phyloP scores from a whole-genome alignment of 2,797 vertebrate species.

The Pampus argenteus region DNA sequence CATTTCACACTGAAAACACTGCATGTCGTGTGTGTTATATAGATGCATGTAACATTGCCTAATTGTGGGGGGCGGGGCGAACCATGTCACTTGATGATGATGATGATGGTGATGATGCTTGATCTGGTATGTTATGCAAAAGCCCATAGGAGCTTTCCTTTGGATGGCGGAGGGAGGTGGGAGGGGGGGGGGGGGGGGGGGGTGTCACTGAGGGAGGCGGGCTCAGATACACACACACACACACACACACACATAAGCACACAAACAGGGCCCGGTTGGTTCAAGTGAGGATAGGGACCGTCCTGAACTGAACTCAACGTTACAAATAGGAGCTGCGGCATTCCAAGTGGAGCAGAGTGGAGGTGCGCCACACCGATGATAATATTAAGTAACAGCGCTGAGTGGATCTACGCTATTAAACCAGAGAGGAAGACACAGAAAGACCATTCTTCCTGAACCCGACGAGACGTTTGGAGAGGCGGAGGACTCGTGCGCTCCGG shows the following conservation, averaged over 20 bases:
- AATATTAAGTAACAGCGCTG: conserved; percentile 55
- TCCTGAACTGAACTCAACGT: conserved; percentile 84
- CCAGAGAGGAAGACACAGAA: conserved; percentile 3
- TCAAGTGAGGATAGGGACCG: conserved; percentile 81
- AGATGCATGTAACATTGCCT: conserved; percentile 64
- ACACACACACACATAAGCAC: conserved; percentile 26
- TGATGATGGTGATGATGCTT: conserved; percentile 47
- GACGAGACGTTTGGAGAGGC: conserved; percentile 10
- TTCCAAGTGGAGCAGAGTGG: conserved; percentile 78
- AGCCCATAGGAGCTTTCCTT: conserved; percentile 61
- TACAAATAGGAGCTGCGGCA: conserved; percentile 84
- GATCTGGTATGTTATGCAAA: conserved; percentile 50
- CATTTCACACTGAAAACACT: background rate
- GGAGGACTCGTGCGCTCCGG: conserved; percentile 12
- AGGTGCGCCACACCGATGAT: conserved; percentile 50
- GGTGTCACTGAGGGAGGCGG: conserved; percentile 53
- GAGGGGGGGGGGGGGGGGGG: background rate
- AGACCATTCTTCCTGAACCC: conserved; percentile 7
- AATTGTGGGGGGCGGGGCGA: conserved; percentile 63
- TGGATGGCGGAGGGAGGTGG: conserved; percentile 16
- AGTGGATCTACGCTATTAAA: conserved; percentile 21
- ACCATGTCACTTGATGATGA: conserved; percentile 63
- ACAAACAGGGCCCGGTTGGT: conserved; percentile 65
- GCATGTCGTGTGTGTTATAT: background rate
- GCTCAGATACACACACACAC: conserved; percentile 28